A percentile compares a stretch with the other conserved stretches of the same genome.
Conservation (phyloP, 2,888 invertebrate genomes). For the Latrodectus elegans region DNA sequence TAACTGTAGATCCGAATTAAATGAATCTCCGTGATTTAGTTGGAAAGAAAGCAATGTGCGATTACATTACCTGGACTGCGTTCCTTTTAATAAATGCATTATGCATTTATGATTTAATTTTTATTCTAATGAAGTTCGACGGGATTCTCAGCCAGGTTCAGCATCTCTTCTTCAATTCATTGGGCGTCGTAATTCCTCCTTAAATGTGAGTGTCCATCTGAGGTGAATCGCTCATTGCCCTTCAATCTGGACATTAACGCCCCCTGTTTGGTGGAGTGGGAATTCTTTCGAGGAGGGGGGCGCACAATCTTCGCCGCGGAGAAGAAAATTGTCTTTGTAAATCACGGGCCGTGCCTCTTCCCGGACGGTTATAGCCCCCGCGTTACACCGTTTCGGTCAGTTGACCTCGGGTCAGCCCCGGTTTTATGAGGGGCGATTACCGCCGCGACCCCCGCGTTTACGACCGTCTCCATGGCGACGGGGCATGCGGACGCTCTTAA, state of each 20-base stretch:
- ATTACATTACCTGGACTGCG: too few species aligned
- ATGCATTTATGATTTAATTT: too few species aligned
- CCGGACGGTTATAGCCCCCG: constrained; percentile 12
- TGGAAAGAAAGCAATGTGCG: too few species aligned
- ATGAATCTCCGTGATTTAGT: too few species aligned
- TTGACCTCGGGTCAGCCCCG: constrained; percentile 22
- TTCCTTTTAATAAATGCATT: too few species aligned
- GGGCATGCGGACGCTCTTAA: neutral
- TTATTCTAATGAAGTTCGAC: too few species aligned
- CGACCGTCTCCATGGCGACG: constrained; percentile 33
- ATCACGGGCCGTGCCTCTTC: constrained; percentile 27
- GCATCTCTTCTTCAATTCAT: too few species aligned
- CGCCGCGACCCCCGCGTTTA: constrained; percentile 22
- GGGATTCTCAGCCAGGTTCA: too few species aligned
- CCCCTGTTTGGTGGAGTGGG: neutral
- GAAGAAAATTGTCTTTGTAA: constrained; percentile 20
- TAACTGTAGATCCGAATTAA: too few species aligned
- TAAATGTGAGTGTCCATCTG: too few species aligned
- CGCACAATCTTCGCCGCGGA: neutral
- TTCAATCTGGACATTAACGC: neutral
- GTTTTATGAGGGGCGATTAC: constrained; percentile 31
- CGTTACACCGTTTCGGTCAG: constrained; percentile 21
- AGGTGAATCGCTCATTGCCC: neutral
- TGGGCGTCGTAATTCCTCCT: too few species aligned
- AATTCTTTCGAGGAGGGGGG: neutral